A percentile compares a stretch with the other conserved stretches of the same genome.
Conservation (phyloP, 2,888 invertebrate genomes). For the Nephrotoma guestfalica region DNA sequence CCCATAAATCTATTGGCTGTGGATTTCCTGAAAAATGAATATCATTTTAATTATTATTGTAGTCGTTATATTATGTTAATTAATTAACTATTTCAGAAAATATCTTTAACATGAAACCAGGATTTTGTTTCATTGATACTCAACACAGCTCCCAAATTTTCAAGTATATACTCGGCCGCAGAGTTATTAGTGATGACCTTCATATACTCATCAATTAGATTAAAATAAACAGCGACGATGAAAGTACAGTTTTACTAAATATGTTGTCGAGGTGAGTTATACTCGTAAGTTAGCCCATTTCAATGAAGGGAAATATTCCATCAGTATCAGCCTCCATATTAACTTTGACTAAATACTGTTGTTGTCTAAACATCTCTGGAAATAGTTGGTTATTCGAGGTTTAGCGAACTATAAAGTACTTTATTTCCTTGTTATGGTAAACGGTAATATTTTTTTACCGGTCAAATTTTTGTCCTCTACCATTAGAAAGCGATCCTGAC, state of each 20-base stretch:
- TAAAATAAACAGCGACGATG: slow-evolving; percentile 80
- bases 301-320: slow-evolving; percentile 85
- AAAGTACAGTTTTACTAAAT: slow-evolving; percentile 52
- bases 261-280: slow-evolving; percentile 67
- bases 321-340: slow-evolving; percentile 46
- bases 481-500: slow-evolving; percentile 91
- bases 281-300: slow-evolving; percentile 92
- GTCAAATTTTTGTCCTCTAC: slow-evolving; percentile 51
- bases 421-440: slow-evolving; percentile 50
- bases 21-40: slow-evolving; percentile 86
- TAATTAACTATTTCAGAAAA: too few species aligned
- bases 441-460: slow-evolving; percentile 34
- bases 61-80: too few species aligned
- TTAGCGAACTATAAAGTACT: slow-evolving; percentile 40
- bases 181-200: slow-evolving; percentile 60
- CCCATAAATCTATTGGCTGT: slow-evolving; percentile 90
- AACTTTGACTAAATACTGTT: slow-evolving; percentile 17
- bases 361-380: slow-evolving; percentile 24
- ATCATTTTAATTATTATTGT: too few species aligned
- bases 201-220: slow-evolving; percentile 77
- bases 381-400: slow-evolving; percentile 26
- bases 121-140: too few species aligned
- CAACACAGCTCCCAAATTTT: too few species aligned
- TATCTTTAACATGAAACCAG: too few species aligned
- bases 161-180: slow-evolving; percentile 57